A percentile compares a stretch with the other conserved stretches of the same genome.
These are phyloP conservation scores for Botia almorhae DNA, from an alignment of 2,797 vertebrate genomes.

Conservation along the genomic window DNA sequence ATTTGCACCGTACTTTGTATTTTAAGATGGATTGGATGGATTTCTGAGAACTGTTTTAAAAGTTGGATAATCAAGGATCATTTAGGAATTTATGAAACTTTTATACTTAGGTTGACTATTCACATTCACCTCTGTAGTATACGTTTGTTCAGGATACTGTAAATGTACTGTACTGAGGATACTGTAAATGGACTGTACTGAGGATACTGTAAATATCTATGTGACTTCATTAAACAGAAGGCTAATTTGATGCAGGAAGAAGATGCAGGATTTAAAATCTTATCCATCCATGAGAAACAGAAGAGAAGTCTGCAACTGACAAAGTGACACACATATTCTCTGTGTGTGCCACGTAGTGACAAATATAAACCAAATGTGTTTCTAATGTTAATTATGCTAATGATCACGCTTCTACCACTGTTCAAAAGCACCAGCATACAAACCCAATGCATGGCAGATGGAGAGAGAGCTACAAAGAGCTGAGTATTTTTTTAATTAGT, in stretches of 20 bases:
- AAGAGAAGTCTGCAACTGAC: neutral
- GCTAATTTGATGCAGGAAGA: too few relatives aligned
- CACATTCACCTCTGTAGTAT: neutral
- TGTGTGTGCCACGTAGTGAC: neutral
- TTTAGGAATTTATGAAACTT: too few relatives aligned
- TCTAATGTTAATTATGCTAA: neutral
- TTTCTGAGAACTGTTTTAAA: too few relatives aligned
- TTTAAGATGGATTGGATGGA: too few relatives aligned
- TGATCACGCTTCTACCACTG: constrained; percentile 11
- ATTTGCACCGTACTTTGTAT: too few relatives aligned
- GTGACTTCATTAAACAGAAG: neutral
- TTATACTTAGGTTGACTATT: too few relatives aligned
- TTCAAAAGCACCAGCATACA: constrained; percentile 20
- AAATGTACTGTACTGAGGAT: neutral
- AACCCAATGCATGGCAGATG: constrained; percentile 11
- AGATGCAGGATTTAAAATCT: neutral
- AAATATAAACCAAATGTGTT: neutral
- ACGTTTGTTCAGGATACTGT: neutral
- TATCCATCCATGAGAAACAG: too few relatives aligned
- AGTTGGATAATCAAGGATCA: too few relatives aligned
- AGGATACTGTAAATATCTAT: neutral
- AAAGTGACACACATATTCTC: neutral
- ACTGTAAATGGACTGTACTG: too few relatives aligned
- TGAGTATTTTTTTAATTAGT: neutral
- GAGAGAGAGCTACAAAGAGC: constrained; percentile 18